Conservation (phyloP, 1,140 invertebrate species). For the Polypedilum vanderplanki region DNA sequence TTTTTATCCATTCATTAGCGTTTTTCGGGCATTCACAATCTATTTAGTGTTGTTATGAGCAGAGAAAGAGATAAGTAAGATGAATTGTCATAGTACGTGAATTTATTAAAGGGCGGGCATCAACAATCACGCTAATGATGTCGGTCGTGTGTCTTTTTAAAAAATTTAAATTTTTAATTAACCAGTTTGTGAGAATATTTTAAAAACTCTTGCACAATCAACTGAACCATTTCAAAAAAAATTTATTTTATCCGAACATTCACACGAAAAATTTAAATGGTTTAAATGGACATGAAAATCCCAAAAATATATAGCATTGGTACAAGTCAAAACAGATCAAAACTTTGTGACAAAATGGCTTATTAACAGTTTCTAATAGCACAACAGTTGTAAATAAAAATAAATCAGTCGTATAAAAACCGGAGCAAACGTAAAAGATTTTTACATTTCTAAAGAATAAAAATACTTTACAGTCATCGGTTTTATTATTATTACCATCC, state of each 20-base stretch:
- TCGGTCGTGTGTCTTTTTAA: too few relatives aligned
- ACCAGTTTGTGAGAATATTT: too few relatives aligned
- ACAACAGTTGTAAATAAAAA: neutral
- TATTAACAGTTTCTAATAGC: neutral
- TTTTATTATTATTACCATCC: neutral
- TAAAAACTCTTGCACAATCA: too few relatives aligned
- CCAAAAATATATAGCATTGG: neutral
- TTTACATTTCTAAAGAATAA: neutral
- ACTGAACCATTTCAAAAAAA: too few relatives aligned
- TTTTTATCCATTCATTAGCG: slow-evolving; percentile 17
- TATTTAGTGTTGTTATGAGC: too few relatives aligned
- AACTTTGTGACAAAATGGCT: neutral
- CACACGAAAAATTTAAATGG: neutral
- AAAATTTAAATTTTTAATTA: too few relatives aligned
- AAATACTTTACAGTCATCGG: neutral
- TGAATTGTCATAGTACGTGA: neutral
- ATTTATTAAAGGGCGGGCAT: neutral
- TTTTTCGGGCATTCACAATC: neutral
- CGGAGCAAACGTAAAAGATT: neutral
- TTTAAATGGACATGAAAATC: neutral
- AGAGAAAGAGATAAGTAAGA: neutral
- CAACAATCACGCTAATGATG: too few relatives aligned
- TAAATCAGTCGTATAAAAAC: neutral
- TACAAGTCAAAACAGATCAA: slow-evolving; percentile 11
- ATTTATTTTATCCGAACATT: neutral